These are phyloP conservation scores for Paedocypris sp. DNA, from an alignment of 2,113 vertebrate genomes.

Conservation along the genomic window DNA sequence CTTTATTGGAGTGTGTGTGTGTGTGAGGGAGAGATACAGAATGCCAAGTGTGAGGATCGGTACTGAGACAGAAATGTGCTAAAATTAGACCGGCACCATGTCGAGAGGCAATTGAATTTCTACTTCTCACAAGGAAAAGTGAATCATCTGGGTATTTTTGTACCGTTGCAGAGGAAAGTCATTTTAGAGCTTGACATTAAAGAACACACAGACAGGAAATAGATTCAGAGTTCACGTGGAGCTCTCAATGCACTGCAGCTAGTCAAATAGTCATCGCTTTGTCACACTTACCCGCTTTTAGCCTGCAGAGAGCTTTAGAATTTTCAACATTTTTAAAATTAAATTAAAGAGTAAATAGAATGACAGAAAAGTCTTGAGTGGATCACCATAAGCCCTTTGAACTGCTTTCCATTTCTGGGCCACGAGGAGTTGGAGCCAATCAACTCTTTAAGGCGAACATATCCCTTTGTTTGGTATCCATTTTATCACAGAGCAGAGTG, in stretches of 20 bases:
- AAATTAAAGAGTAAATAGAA: no score
- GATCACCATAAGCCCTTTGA: no score
- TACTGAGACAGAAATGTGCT: background rate
- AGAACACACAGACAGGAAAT: background rate
- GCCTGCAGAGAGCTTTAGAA: background rate
- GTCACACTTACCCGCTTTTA: background rate
- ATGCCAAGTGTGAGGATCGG: background rate
- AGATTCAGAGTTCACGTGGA: background rate
- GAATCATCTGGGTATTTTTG: slow-evolving; percentile 12
- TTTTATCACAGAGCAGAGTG: no score
- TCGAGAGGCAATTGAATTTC: slow-evolving; percentile 2
- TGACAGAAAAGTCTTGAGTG: no score
- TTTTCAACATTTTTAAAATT: no score
- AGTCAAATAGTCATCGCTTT: background rate
- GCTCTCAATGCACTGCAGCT: background rate
- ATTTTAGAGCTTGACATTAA: background rate
- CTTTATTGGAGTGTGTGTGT: background rate
- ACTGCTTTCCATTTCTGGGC: no score
- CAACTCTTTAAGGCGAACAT: no score
- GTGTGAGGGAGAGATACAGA: background rate
- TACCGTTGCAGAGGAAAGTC: background rate
- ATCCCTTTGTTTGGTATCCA: no score
- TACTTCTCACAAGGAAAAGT: slow-evolving; percentile 6
- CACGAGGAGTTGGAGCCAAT: no score
- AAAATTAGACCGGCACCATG: slow-evolving; percentile 10